These are phyloP conservation scores for Chrysomallon squamiferum DNA, from an alignment of 1,140 invertebrate species.

Conservation along the genomic window DNA sequence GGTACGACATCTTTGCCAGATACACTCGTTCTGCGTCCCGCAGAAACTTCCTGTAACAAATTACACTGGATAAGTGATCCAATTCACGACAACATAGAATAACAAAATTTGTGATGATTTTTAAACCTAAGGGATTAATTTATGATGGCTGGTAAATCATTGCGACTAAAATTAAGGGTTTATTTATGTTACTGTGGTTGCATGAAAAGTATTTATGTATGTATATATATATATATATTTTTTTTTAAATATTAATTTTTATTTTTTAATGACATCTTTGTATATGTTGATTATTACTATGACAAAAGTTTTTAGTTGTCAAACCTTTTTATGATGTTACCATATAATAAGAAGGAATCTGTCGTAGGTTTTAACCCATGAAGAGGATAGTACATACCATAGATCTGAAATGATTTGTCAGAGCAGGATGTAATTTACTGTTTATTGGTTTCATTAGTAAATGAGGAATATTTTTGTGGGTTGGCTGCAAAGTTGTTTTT, in stretches of 20 bases:
- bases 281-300: no score
- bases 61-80: constrained; percentile 17
- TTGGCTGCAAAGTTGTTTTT: no score
- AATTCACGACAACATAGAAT: neutral
- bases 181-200: neutral
- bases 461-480: no score
- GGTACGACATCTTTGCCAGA: constrained; percentile 76
- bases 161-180: neutral
- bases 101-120: neutral
- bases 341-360: no score
- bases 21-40: constrained; percentile 80
- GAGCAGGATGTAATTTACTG: no score
- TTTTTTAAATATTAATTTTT: neutral
- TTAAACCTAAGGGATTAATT: neutral
- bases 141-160: neutral
- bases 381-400: no score
- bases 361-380: no score
- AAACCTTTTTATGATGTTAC: no score
- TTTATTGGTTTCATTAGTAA: no score
- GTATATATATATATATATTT: neutral
- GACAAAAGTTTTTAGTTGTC: no score
- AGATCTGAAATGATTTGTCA: neutral
- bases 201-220: neutral
- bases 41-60: constrained; percentile 74
- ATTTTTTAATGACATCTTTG: no score